Conservation (phyloP, 2,797 vertebrate species). For the Rallus crepitans region DNA sequence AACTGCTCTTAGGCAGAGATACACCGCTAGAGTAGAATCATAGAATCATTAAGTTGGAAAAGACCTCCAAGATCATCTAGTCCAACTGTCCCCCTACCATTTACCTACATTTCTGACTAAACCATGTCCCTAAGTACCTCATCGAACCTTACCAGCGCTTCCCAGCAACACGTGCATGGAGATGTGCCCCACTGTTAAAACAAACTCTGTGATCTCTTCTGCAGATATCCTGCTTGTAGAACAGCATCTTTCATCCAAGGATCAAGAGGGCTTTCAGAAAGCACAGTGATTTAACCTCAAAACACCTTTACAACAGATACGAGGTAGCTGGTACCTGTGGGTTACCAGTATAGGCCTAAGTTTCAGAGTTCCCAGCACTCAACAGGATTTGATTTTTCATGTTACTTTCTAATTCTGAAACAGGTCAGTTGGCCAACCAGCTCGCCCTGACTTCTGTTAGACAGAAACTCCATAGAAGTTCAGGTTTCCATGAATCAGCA, state of each 20-base stretch:
- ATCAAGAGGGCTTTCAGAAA: neutral
- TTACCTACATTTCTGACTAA: too few species aligned
- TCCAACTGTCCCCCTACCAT: too few species aligned
- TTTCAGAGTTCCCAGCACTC: neutral
- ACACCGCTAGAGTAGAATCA: neutral
- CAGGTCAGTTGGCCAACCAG: neutral
- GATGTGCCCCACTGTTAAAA: neutral
- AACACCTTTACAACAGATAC: neutral
- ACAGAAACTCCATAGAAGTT: neutral
- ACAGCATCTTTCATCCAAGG: neutral
- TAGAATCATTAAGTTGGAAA: too few species aligned
- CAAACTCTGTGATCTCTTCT: neutral
- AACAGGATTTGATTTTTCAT: neutral
- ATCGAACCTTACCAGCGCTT: neutral
- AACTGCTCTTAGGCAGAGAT: neutral
- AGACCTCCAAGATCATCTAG: too few species aligned
- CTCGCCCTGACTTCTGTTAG: neutral
- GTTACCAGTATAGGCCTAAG: neutral
- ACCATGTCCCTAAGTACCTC: too few species aligned
- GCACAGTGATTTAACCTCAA: constrained; percentile 21
- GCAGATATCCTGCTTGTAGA: neutral
- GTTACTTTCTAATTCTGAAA: neutral
- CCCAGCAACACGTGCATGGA: neutral
- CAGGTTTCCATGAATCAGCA: neutral
- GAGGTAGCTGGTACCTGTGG: neutral